These are phyloP conservation scores for Mycetomoellerius zeteki DNA, from an alignment of 1,140 invertebrate genomes.

Conservation along the genomic window DNA sequence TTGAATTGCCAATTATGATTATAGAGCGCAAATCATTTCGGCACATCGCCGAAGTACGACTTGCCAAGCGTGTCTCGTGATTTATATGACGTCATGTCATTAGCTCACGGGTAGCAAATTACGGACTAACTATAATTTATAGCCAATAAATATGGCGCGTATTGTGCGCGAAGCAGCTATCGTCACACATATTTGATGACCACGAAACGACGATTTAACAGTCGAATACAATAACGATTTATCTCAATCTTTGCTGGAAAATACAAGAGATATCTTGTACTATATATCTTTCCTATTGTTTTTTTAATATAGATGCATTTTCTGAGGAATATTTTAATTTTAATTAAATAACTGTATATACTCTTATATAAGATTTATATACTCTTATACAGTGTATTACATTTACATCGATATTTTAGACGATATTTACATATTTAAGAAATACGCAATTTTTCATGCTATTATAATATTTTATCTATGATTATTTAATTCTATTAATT, in stretches of 20 bases:
- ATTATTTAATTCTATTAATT: background rate
- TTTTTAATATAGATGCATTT: background rate
- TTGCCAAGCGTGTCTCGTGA: slow-evolving; percentile 32
- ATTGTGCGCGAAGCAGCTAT: slow-evolving; percentile 29
- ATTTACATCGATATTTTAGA: background rate
- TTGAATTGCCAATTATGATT: slow-evolving; percentile 50
- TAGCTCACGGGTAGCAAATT: slow-evolving; percentile 60
- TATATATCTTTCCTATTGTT: background rate
- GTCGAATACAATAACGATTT: slow-evolving; percentile 48
- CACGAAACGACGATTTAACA: slow-evolving; percentile 33
- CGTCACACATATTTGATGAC: slow-evolving; percentile 17
- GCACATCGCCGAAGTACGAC: background rate
- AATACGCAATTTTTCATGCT: background rate
- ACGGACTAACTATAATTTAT: slow-evolving; percentile 55
- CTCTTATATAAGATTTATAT: background rate
- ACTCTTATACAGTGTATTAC: background rate
- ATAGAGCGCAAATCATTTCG: slow-evolving; percentile 27
- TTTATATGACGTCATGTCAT: slow-evolving; percentile 54
- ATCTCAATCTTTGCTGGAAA: slow-evolving; percentile 47
- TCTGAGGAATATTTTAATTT: background rate
- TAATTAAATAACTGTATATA: background rate
- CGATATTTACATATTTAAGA: background rate
- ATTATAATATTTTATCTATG: background rate
- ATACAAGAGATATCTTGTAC: background rate
- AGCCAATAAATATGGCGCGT: slow-evolving; percentile 54